Base-by-base conservation (phyloP, 2,888 invertebrate species). In the Tetropium fuscum region DNA sequence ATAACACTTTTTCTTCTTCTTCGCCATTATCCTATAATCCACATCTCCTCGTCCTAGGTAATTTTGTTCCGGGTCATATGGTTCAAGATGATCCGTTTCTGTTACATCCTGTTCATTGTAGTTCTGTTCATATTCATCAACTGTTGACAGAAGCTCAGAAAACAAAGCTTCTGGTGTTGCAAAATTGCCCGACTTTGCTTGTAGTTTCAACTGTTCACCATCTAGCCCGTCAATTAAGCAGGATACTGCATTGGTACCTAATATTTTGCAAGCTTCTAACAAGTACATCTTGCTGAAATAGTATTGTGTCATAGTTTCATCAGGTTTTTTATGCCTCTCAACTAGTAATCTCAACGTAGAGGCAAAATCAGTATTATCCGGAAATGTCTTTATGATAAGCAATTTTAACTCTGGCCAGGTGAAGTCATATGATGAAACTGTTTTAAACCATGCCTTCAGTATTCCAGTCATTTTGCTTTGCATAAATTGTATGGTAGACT, bases 391-490 rank as follows among this genome's bases (percentile, higher is more conserved):
- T 1, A 66, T 69, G 44, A 75, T 71, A 2, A 74, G 63, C 49
- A 74, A 58, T 63, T 74, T 74, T 54, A 74, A 58, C 55, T 75
- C 75, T 4, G 72, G 74, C 75, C 75, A 75, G 8, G 74, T 72
- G 53, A 68, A 74, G 51, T 74, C 65, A 60, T 64, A 71, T 45
- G 54, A 55, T 4, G 68, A 40, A 1, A 75, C 56, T 8, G 67
- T 69, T 47, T 74, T 75, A 44, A 68, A 74, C 75, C 75, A 75
- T 22, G 74, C 68, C 44, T 75, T 75, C 27, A 75, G 64, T 43
- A 74, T 64, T 8, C 75, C 74, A 13, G 73, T 65, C 74, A 75
- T 74, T 64, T 70, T 65, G 36, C 59, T 68, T 34, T 64, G 62
- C 59, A 72, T 56, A 58, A 63, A 74, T 27, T 66, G 58, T 20